phyloP scores from a whole-genome alignment of 2,797 vertebrate species.

The Gallinago solitaria region DNA sequence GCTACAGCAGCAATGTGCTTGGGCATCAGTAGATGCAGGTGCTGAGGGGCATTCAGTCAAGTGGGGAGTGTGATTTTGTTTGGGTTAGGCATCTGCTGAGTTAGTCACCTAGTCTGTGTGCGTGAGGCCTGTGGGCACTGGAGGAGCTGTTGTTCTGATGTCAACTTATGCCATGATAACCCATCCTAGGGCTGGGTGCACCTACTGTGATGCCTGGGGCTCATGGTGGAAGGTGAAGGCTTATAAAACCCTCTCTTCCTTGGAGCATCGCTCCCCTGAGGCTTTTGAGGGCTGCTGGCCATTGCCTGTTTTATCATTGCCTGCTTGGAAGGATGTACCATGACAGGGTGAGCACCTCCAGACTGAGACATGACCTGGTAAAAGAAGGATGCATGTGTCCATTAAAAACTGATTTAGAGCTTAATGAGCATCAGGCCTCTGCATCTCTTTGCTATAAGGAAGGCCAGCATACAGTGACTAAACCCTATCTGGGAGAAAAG shows the following conservation, averaged over 20 bases:
- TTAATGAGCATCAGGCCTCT: not conserved
- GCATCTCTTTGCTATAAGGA: not conserved
- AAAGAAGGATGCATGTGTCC: not conserved
- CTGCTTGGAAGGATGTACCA: not conserved
- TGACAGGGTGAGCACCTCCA: not conserved
- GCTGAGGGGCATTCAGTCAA: not conserved
- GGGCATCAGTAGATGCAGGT: not conserved
- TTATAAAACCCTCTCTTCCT: not conserved
- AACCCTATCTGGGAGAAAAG: not conserved
- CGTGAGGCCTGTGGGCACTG: not conserved
- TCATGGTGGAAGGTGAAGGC: not conserved
- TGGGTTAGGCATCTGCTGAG: not conserved
- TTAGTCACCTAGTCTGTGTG: not conserved
- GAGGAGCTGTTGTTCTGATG: not conserved
- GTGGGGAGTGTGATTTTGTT: not conserved
- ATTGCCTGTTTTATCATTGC: not conserved
- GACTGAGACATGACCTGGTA: not conserved
- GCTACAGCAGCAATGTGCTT: not conserved
- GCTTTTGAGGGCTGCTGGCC: not conserved
- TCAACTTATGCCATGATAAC: rapidly evolving
- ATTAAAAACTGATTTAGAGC: not conserved
- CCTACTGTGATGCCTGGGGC: not conserved
- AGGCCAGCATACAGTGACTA: not conserved
- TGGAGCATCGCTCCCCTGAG: not conserved
- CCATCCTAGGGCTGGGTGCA: not conserved